Conservation (phyloP, 1,140 invertebrate genomes). For the Apocrypta bakeri region DNA sequence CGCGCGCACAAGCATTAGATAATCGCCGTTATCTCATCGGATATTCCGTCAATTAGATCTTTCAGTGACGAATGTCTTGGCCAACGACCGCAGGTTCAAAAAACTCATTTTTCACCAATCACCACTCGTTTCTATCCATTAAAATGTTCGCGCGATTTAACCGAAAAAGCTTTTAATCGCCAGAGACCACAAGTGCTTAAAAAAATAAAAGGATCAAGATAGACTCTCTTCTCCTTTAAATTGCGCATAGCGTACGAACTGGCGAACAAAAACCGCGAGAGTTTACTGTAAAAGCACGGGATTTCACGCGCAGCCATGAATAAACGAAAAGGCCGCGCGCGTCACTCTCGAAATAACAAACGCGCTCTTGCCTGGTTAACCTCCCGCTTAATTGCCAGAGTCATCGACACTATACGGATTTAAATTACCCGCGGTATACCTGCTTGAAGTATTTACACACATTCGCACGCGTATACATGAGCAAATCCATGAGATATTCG, state of each 20-base stretch:
- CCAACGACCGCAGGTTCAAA: conserved; percentile 5
- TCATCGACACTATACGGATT: background rate
- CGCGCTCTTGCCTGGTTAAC: background rate
- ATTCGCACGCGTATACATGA: no score
- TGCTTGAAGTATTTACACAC: no score
- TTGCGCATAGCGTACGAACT: no score
- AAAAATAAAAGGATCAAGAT: background rate
- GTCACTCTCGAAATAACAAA: no score
- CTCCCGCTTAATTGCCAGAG: conserved; percentile 6
- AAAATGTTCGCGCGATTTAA: background rate
- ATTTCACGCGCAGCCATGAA: background rate
- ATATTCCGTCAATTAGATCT: background rate
- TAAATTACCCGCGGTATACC: background rate
- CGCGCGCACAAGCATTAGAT: no score
- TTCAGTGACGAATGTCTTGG: conserved; percentile 16
- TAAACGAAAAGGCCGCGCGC: background rate
- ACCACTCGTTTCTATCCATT: conserved; percentile 35
- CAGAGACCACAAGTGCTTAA: background rate
- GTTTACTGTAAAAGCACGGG: background rate
- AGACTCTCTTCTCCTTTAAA: background rate
- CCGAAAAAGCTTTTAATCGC: conserved; percentile 20
- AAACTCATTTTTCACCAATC: conserved; percentile 39
- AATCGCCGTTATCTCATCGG: conserved; percentile 25
- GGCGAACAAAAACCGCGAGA: background rate
- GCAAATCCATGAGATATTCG: no score